Evolutionary conservation across 2,113 vertebrate species (phyloP), one percentile per base, ranked within the genome.

Genomic region (Mellivora capensis): DNA sequence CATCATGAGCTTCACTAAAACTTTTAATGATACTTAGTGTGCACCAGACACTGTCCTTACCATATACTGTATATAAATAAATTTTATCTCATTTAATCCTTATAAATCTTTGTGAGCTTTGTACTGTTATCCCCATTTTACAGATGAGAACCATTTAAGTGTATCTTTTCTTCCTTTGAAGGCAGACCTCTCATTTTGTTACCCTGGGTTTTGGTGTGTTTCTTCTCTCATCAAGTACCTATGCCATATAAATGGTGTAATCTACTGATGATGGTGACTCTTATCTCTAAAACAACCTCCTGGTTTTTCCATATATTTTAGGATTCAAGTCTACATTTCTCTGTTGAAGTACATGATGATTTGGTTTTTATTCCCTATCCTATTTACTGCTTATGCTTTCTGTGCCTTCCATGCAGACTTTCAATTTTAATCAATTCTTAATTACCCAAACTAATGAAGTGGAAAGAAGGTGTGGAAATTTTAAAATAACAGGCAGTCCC

Each of bases 341-440:
- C 74, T 69, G 23, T 82, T 93, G 61, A 90, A 64, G 90, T 87
- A 49, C 39, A 64, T 34, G 37, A 79, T 87, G 21, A 52, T 96
- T 91, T 94, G 20, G 61, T 95, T 82, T 94, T 94, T 59, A 69
- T 87, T 87, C 52, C 93, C 5, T 49, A 18, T 21, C 80, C n/a
- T 80, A 2, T 90, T 86, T 76, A 67, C 76, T 83, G 31, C 42
- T 82, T 76, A 47, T 90, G n/a, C 34, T 80, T 42, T 93, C 69
- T 69, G 31, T 80, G 76, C 27, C n/a, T 87, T 94, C 54, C 42
- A 72, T 93, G 69, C 7, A 91, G 27, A 13, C n/a, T 93, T 97
- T 96, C 77, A 37, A 7, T 93, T 97, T 85, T 93, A 90, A 94
- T 96, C 21, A 62, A 57, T 88, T 94, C 17, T 77, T 94, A 76